Percentiles rank a stretch among this genome's conserved stretches.
Evolutionary conservation across 2,797 vertebrate genomes (phyloP).

Genomic region (Chelidonichthys spinosus): DNA sequence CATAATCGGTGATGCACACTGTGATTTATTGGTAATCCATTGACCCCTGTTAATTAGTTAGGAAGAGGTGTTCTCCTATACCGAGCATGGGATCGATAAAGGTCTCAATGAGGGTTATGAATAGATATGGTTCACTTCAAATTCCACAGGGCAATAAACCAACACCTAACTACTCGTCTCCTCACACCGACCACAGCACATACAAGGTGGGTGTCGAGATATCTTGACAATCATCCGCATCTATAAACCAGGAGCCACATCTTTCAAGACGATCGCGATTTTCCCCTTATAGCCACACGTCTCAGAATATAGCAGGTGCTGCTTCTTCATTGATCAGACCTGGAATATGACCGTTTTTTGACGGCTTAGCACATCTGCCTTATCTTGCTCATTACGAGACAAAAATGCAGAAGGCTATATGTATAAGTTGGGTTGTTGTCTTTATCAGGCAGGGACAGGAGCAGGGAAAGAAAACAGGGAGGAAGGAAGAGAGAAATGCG

Average conservation of each 20-base stretch:
- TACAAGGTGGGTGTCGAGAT: not conserved
- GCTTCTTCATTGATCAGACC: conserved; percentile 68
- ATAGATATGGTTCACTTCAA: conserved; percentile 34
- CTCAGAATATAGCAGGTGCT: conserved; percentile 54
- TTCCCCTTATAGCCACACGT: conserved; percentile 25
- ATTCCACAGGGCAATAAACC: conserved; percentile 20
- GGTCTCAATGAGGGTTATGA: conserved; percentile 8
- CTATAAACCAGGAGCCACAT: conserved; percentile 7
- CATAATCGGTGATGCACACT: conserved; percentile 13
- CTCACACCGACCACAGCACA: conserved; percentile 10
- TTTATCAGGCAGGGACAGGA: conserved; percentile 47
- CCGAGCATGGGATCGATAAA: conserved; percentile 38
- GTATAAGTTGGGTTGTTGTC: conserved; percentile 45
- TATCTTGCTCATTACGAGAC: conserved; percentile 71
- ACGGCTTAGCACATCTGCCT: conserved; percentile 72
- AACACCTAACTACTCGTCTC: conserved; percentile 19
- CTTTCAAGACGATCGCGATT: conserved; percentile 14
- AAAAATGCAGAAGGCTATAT: conserved; percentile 61
- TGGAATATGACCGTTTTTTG: conserved; percentile 62
- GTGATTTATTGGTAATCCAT: conserved; percentile 48
- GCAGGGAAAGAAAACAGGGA: not conserved
- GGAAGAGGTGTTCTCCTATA: conserved; percentile 14
- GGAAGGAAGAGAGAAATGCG: not conserved
- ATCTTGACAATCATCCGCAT: conserved; percentile 25
- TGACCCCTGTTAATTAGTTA: conserved; percentile 37